These are phyloP conservation scores for Chironomus riparius DNA, from an alignment of 2,888 invertebrate genomes.

Conservation along the genomic window DNA sequence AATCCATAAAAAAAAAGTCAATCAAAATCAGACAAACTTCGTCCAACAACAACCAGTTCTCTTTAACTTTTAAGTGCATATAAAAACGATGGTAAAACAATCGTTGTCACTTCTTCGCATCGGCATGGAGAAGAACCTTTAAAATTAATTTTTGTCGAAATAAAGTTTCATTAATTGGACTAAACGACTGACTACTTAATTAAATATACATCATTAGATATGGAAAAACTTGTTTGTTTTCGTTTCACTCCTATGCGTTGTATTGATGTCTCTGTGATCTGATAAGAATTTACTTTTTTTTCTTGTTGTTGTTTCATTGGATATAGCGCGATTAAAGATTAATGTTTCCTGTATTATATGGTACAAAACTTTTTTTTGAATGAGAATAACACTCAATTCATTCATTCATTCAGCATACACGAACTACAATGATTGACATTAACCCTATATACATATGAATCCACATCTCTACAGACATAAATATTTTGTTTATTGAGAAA, in stretches of 20 bases:
- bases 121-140: neutral
- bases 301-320: no score
- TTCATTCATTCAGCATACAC: neutral
- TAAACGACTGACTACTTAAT: constrained; percentile 21
- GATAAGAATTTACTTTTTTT: neutral
- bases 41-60: no score
- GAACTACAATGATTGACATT: no score
- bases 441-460: neutral
- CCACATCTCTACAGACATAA: neutral
- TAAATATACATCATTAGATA: constrained; percentile 6
- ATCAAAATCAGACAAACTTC: no score
- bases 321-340: neutral
- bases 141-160: constrained; percentile 22
- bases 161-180: constrained; percentile 26
- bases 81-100: neutral
- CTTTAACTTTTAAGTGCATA: neutral
- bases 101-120: neutral
- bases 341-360: neutral
- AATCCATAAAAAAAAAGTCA: no score
- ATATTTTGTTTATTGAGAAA: neutral
- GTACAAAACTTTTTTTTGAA: neutral
- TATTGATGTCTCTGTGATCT: neutral
- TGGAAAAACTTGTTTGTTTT: constrained; percentile 2
- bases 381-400: neutral
- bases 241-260: neutral